phyloP scores from a whole-genome alignment of 2,888 invertebrate species.

The Dasysyrphus tricinctus region DNA sequence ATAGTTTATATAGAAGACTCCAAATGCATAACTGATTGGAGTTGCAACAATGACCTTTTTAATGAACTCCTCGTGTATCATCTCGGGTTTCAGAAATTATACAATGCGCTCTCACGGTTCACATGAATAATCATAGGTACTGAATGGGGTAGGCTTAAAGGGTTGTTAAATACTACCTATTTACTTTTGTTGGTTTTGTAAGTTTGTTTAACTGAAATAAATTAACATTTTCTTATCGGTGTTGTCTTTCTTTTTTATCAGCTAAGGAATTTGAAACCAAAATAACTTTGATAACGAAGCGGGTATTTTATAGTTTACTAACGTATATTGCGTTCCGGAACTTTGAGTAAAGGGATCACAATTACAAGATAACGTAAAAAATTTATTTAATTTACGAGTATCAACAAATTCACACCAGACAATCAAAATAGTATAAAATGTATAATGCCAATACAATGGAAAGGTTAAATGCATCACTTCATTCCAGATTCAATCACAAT shows the following conservation, averaged over 20 bases:
- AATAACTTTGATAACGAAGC: slow-evolving; percentile 6
- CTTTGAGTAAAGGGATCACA: too few relatives aligned
- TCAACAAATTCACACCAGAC: slow-evolving; percentile 15
- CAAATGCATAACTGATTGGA: slow-evolving; percentile 42
- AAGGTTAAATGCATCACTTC: slow-evolving; percentile 22
- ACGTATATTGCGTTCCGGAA: neutral
- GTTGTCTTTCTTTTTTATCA: slow-evolving; percentile 41
- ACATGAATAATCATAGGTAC: slow-evolving; percentile 18
- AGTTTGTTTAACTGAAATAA: slow-evolving; percentile 29
- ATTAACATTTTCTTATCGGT: slow-evolving; percentile 42
- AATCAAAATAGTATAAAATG: slow-evolving; percentile 1
- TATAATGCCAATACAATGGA: slow-evolving; percentile 14
- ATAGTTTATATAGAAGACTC: slow-evolving; percentile 14
- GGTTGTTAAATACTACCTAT: slow-evolving; percentile 3
- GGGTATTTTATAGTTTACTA: neutral
- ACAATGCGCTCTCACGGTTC: slow-evolving; percentile 48
- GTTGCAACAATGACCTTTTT: slow-evolving; percentile 64
- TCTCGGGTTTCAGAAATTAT: slow-evolving; percentile 48
- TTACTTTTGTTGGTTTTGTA: neutral
- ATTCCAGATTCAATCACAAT: slow-evolving; percentile 28
- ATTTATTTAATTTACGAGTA: neutral
- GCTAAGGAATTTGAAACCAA: slow-evolving; percentile 33
- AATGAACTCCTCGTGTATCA: slow-evolving; percentile 59
- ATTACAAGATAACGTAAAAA: slow-evolving; percentile 30
- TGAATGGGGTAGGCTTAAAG: slow-evolving; percentile 21